Percentiles rank a stretch among this genome's conserved stretches.
phyloP scores from a whole-genome alignment of 2,797 vertebrate species.

The Helicolenus hilgendorfi region DNA sequence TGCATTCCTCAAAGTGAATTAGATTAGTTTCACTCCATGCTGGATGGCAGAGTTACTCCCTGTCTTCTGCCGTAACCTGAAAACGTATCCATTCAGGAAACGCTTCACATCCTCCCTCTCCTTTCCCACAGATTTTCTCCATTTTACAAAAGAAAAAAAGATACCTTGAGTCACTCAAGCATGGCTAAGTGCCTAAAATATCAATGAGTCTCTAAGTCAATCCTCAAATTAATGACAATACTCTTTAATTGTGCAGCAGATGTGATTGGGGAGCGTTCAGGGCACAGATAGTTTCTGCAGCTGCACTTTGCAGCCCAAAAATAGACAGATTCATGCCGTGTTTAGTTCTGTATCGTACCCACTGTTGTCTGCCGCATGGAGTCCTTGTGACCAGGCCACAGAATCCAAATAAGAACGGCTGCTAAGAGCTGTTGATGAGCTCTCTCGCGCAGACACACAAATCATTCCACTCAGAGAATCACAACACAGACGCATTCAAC shows the following conservation, averaged over 20 bases:
- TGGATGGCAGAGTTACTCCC: slow-evolving; percentile 73
- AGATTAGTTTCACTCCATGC: slow-evolving; percentile 80
- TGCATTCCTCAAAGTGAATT: slow-evolving; percentile 83
- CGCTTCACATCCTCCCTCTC: slow-evolving; percentile 61
- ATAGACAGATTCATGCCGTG: slow-evolving; percentile 57
- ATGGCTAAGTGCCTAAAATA: slow-evolving; percentile 1
- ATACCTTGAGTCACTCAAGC: not conserved
- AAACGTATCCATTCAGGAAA: slow-evolving; percentile 81
- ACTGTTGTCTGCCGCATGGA: slow-evolving; percentile 65
- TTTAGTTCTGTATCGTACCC: slow-evolving; percentile 59
- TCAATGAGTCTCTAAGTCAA: slow-evolving; percentile 19
- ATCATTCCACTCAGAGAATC: slow-evolving; percentile 4
- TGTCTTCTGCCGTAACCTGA: slow-evolving; percentile 73
- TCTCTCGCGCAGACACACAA: slow-evolving; percentile 19
- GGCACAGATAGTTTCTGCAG: slow-evolving; percentile 33
- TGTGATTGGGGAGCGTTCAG: slow-evolving; percentile 4
- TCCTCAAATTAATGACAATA: slow-evolving; percentile 2
- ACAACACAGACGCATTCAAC: not conserved
- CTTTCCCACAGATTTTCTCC: slow-evolving; percentile 51
- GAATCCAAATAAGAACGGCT: slow-evolving; percentile 52
- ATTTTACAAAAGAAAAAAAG: slow-evolving; percentile 1
- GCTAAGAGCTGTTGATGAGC: not conserved
- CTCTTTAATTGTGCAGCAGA: slow-evolving; percentile 16
- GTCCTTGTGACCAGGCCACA: slow-evolving; percentile 81
- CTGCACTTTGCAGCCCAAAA: slow-evolving; percentile 53